Base-by-base conservation (phyloP, 2,888 invertebrate species). In the Drosophila siamana region DNA sequence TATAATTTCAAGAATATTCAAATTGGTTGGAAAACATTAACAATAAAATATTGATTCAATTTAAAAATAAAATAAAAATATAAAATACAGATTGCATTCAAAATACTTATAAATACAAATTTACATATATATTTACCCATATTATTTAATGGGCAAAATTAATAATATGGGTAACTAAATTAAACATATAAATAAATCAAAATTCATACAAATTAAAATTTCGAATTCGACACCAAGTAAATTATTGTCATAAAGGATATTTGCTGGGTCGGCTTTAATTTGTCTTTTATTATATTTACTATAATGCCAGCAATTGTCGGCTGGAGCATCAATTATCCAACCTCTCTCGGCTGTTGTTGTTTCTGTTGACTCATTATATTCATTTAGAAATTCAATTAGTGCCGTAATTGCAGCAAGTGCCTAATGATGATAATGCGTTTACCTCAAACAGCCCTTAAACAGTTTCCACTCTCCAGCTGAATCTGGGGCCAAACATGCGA, bases 351-450 rank as follows among this genome's bases (percentile, higher is more conserved):
- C 36, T 46, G 51, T 48, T 62, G 62, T 40, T 69, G 75, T 59
- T 72, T 59, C 61, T 78, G 83, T 84, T 60, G 83, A 79, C 77
- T 86, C 84, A 86, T 83, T 81, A 79, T 77, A 69, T 70, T 75
- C 86, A 83, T 81, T 80, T 66, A 72, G 83, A 64, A 87, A 85
- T 85, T 87, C 87, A 85, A 85, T 85, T 85, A 85, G 72, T 56
- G 64, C 66, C 74, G 67, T 87, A 80, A 85, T 85, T 85, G 77
- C 73, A 59, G 83, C 80, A 83, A 85, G 78, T 72, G 71, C 71
- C 74, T 80, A 85, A 83, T 74, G 79, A 80, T 82, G 82, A 77
- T 87, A 87, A 85, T 80, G 69, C 72, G 64, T 65, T 83, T 80
- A 83, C 78, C 64, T 67, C 61, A 62, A 55, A 44, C 51, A 67